These are phyloP conservation scores for Semaprochilodus insignis DNA, from an alignment of 2,797 vertebrate species.

Conservation along the genomic window DNA sequence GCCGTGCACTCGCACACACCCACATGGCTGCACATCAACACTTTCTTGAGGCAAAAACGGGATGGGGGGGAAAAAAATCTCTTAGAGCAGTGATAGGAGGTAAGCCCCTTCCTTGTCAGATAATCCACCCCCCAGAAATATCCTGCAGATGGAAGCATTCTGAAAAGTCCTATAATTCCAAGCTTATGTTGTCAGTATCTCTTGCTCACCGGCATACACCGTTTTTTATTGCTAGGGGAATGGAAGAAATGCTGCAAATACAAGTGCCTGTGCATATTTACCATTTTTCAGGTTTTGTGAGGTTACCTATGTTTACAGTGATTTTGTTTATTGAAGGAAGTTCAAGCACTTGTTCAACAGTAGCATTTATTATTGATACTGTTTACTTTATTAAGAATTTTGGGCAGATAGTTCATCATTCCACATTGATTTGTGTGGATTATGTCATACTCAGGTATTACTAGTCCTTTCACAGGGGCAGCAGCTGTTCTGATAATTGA, in stretches of 20 bases:
- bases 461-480: background rate
- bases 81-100: conserved; percentile 74
- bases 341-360: too few species aligned
- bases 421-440: background rate
- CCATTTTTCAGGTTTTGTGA: conserved; percentile 1
- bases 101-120: conserved; percentile 81
- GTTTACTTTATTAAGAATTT: background rate
- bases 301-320: background rate
- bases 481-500: background rate
- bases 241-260: conserved; percentile 52
- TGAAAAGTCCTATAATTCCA: conserved; percentile 80
- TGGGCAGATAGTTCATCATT: background rate
- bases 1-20: conserved; percentile 36
- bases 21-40: conserved; percentile 56
- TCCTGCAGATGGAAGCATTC: conserved; percentile 80
- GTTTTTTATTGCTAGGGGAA: conserved; percentile 60
- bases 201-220: conserved; percentile 69
- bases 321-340: too few species aligned
- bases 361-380: background rate
- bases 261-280: conserved; percentile 2
- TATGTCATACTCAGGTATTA: background rate
- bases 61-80: conserved; percentile 61
- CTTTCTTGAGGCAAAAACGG: conserved; percentile 72
- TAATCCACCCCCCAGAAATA: conserved; percentile 81
- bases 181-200: conserved; percentile 83